Evolutionary conservation across 2,113 vertebrate species (phyloP).

Genomic region (Cavia aperea): DNA sequence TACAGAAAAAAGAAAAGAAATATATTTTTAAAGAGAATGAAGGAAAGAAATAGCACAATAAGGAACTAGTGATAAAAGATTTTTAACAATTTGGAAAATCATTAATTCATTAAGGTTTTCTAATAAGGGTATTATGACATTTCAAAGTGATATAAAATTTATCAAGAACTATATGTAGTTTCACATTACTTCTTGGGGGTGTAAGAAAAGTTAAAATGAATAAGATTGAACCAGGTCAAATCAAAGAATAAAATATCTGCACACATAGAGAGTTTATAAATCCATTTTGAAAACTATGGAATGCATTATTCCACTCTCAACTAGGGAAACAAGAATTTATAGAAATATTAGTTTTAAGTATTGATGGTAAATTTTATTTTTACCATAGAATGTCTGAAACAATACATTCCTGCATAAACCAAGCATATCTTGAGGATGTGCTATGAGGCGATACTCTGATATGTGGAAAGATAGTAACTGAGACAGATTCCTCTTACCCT

Average conservation of each 20-base stretch:
- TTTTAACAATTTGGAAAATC: neutral
- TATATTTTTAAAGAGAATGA: neutral
- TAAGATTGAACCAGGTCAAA: neutral
- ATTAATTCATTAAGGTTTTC: neutral
- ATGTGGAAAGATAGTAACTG: neutral
- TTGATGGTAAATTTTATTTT: neutral
- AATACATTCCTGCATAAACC: neutral
- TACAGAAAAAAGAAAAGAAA: neutral
- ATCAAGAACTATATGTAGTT: neutral
- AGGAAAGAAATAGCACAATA: neutral
- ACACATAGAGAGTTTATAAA: neutral
- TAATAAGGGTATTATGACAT: neutral
- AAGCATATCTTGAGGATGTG: neutral
- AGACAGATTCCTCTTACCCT: fast-evolving
- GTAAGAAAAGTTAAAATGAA: neutral
- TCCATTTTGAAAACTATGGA: neutral
- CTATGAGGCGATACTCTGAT: neutral
- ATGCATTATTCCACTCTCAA: neutral
- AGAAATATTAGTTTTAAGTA: neutral
- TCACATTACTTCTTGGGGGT: neutral
- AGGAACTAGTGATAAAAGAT: neutral
- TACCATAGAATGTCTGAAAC: neutral
- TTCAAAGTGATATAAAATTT: neutral
- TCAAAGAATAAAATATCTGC: neutral
- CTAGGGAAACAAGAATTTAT: neutral